Evolutionary conservation across 2,888 invertebrate genomes (phyloP).

Genomic region (Sarcophaga caerulescens): DNA sequence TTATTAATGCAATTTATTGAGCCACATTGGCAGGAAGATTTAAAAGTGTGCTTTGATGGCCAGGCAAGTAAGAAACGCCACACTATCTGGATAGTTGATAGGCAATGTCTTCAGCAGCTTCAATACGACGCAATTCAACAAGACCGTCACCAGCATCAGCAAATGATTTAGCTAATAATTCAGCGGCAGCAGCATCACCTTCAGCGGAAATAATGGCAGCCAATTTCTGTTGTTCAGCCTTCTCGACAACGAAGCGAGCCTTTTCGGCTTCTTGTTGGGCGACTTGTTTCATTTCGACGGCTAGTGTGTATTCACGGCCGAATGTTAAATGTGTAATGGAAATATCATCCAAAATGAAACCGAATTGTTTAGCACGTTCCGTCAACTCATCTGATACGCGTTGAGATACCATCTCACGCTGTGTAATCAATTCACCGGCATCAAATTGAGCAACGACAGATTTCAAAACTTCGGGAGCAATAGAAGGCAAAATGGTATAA

Average conservation of each 20-base stretch:
- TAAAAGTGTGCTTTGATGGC: slow-evolving; percentile 81
- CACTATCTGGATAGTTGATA: slow-evolving; percentile 96
- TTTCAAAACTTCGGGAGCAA: slow-evolving; percentile 98
- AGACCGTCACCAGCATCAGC: slow-evolving; percentile 97
- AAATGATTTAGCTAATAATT: slow-evolving; percentile 95
- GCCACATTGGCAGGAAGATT: slow-evolving; percentile 78
- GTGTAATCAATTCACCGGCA: slow-evolving; percentile 99
- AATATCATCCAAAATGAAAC: slow-evolving; percentile 98
- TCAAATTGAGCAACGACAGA: slow-evolving; percentile 99
- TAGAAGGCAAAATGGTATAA: slow-evolving; percentile 97
- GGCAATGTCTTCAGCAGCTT: slow-evolving; percentile 99
- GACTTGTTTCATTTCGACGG: slow-evolving; percentile 99
- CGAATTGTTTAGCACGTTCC: slow-evolving; percentile 96
- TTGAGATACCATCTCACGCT: slow-evolving; percentile 95
- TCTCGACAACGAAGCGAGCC: slow-evolving; percentile 98
- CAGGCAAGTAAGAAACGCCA: slow-evolving; percentile 96
- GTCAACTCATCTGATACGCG: slow-evolving; percentile 95
- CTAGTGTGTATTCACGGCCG: slow-evolving; percentile 98
- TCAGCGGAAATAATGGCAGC: slow-evolving; percentile 96
- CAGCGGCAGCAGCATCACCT: slow-evolving; percentile 98
- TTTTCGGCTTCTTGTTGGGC: slow-evolving; percentile 99
- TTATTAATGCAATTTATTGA: slow-evolving; percentile 73
- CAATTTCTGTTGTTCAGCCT: slow-evolving; percentile 98
- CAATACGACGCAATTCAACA: slow-evolving; percentile 98
- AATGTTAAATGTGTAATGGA: slow-evolving; percentile 99